phyloP scores from a whole-genome alignment of 2,888 invertebrate genomes.

The Hydrotaea cyrtoneurina region DNA sequence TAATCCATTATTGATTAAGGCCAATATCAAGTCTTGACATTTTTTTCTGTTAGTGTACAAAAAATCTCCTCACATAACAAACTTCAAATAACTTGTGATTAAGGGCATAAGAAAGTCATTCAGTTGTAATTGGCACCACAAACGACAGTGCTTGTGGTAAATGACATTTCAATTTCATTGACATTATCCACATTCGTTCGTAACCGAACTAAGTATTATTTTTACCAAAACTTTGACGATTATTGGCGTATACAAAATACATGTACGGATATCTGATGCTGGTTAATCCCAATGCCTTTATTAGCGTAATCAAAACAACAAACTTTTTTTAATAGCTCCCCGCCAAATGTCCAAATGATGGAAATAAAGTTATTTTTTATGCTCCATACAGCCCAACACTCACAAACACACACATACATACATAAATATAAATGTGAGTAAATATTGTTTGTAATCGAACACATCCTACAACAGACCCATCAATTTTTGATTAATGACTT shows the following conservation, averaged over 20 bases:
- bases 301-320: slow-evolving; percentile 64
- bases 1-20: too few relatives aligned
- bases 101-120: too few relatives aligned
- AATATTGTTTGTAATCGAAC: slow-evolving; percentile 55
- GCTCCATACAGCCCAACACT: background rate
- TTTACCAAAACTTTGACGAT: slow-evolving; percentile 4
- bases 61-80: too few relatives aligned
- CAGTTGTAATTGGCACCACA: too few relatives aligned
- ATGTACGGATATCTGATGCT: slow-evolving; percentile 9
- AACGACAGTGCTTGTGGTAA: background rate
- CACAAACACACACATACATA: slow-evolving; percentile 4
- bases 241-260: background rate
- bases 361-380: slow-evolving; percentile 56
- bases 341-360: slow-evolving; percentile 58
- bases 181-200: background rate
- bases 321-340: slow-evolving; percentile 63
- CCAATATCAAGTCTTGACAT: too few relatives aligned
- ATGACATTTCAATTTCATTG: background rate
- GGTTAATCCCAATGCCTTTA: slow-evolving; percentile 56
- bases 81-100: too few relatives aligned
- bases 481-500: slow-evolving; percentile 69
- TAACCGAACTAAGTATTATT: background rate
- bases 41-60: too few relatives aligned
- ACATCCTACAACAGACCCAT: slow-evolving; percentile 50
- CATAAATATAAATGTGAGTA: slow-evolving; percentile 35